Base-by-base conservation (phyloP, 2,113 vertebrate species). In the Ploceus nigricollis region DNA sequence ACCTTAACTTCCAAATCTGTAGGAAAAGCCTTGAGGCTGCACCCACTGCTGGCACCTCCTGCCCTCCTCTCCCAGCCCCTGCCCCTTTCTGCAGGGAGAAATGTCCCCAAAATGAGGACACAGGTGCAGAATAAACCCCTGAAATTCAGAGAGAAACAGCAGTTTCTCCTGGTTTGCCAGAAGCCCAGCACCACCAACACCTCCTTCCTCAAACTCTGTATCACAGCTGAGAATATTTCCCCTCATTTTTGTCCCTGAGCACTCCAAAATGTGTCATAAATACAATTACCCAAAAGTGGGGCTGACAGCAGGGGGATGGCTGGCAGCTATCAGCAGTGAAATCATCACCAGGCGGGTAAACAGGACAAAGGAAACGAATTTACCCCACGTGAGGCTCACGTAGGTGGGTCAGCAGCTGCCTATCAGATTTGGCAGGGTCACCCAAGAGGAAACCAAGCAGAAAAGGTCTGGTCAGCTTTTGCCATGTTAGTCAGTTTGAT, bases 341-440 rank as follows among this genome's bases (percentile, higher is more conserved):
- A 91, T 66, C 65, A 48, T 2, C 2, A 1, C 40, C 44, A 42
- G 76, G 11, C 1, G 0, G 78, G 37, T 50, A 87, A 97, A 85
- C 76, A 93, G 80, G 39, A 90, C 53, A 42, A 65, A 77, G 85
- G 71, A 80, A 93, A 80, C 3, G 2, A 64, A 54, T 4, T 8
- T 3, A 1, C 47, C 15, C 31, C 75, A 57, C 3, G 3, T 22
- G 63, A 45, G 0, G 7, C 66, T 51, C 68, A 31, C 2, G 35
- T 33, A 33, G 72, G 79, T 87, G 86, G 76, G 25, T 54, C 39
- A 73, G 79, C 66, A 89, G 94, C 73, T 90, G 71, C 28, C 1
- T 13, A 92, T 90, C 91, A 94, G 93, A 96, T 96, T 35, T 97
- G 97, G 94, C 94, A 25, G 14, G 13, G 45, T 13, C 44, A 61